Base-by-base conservation (phyloP, 2,888 invertebrate species). In the Oscheius onirici region DNA sequence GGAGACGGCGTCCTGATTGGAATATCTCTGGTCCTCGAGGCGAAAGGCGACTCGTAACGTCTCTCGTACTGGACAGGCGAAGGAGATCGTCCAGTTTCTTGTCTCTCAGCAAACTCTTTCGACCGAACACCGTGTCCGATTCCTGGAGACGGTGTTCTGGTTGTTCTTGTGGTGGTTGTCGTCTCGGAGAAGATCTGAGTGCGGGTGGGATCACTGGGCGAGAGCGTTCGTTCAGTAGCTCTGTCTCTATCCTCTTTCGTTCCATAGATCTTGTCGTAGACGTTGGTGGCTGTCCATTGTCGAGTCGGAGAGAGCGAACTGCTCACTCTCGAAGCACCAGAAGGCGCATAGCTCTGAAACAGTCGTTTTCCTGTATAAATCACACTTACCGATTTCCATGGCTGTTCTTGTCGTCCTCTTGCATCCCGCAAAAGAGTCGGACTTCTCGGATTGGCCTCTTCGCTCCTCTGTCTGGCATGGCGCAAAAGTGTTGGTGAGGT, bases 401-500 rank as follows among this genome's bases (percentile, higher is more conserved):
- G 79, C 49, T 79, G 76, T 17, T 76, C 75, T 15, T 67, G 43
- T n/a, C 67, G 66, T 63, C 55, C 79, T 52, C 41, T 72, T 68
- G 49, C 58, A 20, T 79, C 79, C 55, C 77, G 55, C 22, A 79
- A 65, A 20, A 79, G 65, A 26, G 68, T 72, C 1, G 79, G 76
- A 44, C 79, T 79, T 68, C 74, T 55, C 26, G 77, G 73, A 66
- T 70, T 75, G 3, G n/a, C 34, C 55, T 77, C 77, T 22, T 76
- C 77, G 58, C 76, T 76, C 11, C 79, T 61, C 63, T 79, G 77
- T 11, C 79, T 51, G 20, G 74, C 73, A 69, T 79, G 79, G 51
- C 73, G 77, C 26, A 83, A 72, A 2, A 79, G 70, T 10, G 77
- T 72, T 11, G 82, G 79, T 20, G 82, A 82, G 3, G 80, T 80